Percentiles rank a stretch among this genome's conserved stretches.
These are phyloP conservation scores for Cydia amplana DNA, from an alignment of 1,140 invertebrate species.

Conservation along the genomic window DNA sequence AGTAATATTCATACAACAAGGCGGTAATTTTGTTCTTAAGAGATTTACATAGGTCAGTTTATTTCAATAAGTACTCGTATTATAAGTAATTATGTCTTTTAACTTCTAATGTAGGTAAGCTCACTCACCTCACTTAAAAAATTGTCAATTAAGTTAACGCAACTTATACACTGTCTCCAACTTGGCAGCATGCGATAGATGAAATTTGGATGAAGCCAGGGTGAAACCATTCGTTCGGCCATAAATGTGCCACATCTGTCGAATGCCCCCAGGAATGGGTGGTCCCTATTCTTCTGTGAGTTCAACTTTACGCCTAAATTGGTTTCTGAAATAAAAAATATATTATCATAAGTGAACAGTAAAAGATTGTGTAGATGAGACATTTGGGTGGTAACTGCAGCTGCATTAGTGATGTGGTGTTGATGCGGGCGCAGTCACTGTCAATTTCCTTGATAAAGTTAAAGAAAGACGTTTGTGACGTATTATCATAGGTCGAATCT, in stretches of 20 bases:
- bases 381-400: background rate
- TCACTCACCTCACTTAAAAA: slow-evolving; percentile 39
- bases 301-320: slow-evolving; percentile 36
- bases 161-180: background rate
- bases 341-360: background rate
- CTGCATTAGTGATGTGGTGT: no score
- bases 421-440: no score
- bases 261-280: slow-evolving; percentile 37
- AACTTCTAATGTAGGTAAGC: background rate
- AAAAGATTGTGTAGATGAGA: background rate
- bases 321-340: slow-evolving; percentile 35
- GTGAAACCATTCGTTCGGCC: slow-evolving; percentile 28
- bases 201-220: slow-evolving; percentile 35
- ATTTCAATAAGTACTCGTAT: no score
- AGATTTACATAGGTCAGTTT: no score
- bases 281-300: slow-evolving; percentile 26
- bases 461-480: no score
- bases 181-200: slow-evolving; percentile 35
- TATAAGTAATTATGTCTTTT: no score
- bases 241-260: background rate
- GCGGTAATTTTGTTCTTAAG: no score
- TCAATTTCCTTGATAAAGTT: no score
- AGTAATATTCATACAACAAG: no score
- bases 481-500: no score
- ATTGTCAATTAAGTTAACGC: slow-evolving; percentile 19